A percentile compares a stretch with the other conserved stretches of the same genome.
Conservation (phyloP, 2,113 vertebrate species). For the Colossoma macropomum region DNA sequence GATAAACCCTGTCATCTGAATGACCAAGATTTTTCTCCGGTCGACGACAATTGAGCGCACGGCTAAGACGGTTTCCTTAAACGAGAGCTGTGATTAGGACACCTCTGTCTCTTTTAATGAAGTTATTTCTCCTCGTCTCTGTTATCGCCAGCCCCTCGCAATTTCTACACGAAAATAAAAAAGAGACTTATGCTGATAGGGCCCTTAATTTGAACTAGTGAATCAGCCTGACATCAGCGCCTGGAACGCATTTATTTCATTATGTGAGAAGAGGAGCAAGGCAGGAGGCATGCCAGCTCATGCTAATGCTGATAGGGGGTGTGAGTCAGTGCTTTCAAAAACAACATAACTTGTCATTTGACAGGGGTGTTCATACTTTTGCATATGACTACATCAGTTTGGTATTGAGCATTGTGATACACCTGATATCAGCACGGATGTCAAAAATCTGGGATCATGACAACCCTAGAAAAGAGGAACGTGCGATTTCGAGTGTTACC, state of each 20-base stretch:
- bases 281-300: neutral
- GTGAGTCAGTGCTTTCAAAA: constrained; percentile 22
- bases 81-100: constrained; percentile 17
- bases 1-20: neutral
- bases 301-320: constrained; percentile 42
- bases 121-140: constrained; percentile 7
- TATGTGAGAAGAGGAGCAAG: constrained; percentile 13
- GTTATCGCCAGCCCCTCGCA: constrained; percentile 37
- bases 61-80: constrained; percentile 34
- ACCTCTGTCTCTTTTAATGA: constrained; percentile 46
- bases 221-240: constrained; percentile 19
- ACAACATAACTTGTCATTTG: no score
- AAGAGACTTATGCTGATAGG: constrained; percentile 14
- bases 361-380: no score
- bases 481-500: constrained; percentile 43
- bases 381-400: constrained; percentile 4
- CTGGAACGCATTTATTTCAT: constrained; percentile 31
- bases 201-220: constrained; percentile 49
- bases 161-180: constrained; percentile 39
- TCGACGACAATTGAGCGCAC: constrained; percentile 38
- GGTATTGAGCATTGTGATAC: constrained; percentile 19
- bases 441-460: constrained; percentile 41
- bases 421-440: neutral
- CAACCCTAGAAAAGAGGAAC: constrained; percentile 12
- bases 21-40: constrained; percentile 32